Evolutionary conservation across 2,113 vertebrate genomes (phyloP).

Genomic region (Agelaius tricolor): DNA sequence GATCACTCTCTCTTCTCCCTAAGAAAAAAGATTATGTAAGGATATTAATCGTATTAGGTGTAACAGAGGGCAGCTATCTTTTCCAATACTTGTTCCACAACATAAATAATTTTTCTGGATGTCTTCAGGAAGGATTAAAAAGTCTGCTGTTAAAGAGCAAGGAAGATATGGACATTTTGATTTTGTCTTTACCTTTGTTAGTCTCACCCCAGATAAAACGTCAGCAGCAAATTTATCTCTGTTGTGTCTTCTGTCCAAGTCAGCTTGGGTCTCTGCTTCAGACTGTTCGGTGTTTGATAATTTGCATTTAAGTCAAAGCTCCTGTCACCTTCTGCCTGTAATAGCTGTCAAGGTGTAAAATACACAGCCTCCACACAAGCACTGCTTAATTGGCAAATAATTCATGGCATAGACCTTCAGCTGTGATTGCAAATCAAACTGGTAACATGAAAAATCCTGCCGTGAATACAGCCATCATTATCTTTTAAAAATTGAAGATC

Average conservation of each 20-base stretch:
- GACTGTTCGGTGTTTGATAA: background rate
- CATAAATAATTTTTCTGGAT: background rate
- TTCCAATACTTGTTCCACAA: background rate
- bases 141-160: slow-evolving; percentile 26
- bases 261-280: background rate
- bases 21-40: background rate
- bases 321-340: background rate
- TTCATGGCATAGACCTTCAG: background rate
- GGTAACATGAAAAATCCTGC: background rate
- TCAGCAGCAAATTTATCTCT: slow-evolving; percentile 63
- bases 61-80: slow-evolving; percentile 46
- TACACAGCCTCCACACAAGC: background rate
- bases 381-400: background rate
- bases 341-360: slow-evolving; percentile 43
- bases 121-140: slow-evolving; percentile 36
- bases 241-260: slow-evolving; percentile 59
- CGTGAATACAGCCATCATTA: background rate
- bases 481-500: background rate
- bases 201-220: slow-evolving; percentile 28
- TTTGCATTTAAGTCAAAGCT: slow-evolving; percentile 23
- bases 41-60: slow-evolving; percentile 19
- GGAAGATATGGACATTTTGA: slow-evolving; percentile 26
- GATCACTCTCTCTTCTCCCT: background rate
- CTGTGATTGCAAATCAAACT: background rate
- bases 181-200: slow-evolving; percentile 39